Evolutionary conservation across 1,140 invertebrate genomes (phyloP), one percentile per base, ranked within the genome.

Genomic region (Drosophila setifemur): DNA sequence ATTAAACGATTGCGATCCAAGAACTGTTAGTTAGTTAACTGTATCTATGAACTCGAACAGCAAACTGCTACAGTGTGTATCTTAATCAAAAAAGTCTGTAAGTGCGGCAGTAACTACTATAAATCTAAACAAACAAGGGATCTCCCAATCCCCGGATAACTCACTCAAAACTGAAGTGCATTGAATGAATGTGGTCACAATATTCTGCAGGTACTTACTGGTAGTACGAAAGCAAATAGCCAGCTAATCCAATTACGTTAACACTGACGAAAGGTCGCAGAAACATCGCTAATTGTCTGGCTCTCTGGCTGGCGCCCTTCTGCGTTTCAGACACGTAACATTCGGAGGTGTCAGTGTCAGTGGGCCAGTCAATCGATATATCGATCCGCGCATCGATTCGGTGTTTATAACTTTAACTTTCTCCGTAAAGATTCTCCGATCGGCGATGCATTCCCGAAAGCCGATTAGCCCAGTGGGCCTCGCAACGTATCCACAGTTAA

Each of bases 71-170:
- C 63, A 66, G 86, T 89, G 86, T 89, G 67, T 89, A 89, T 89
- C 86, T 89, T 89, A 89, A 88, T 89, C 37, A 89, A 89, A 88
- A 86, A 86, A 86, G 66, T 74, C 81, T 83, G 60, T 67, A 86
- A 73, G 67, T 75, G 73, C 64, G 44, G 52, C 29, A 68, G 73
- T 26, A 44, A 88, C 73, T 43, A 43, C 52, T 54, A 77, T 31
- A 48, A 82, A 77, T 44, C 57, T 43, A 66, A 81, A 39, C 43
- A 28, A 58, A 49, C 16, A 76, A 60, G 55, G 50, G 60, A 63
- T 63, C 18, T 61, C 5, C 12, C 39, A 42, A 52, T 64, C 42
- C 73, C 40, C 12, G 60, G 31, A 58, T 45, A 48, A 54, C 37
- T 39, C 48, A 31, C 43, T 35, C 26, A 39, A 54, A 33, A 58